Evolutionary conservation across 1,140 invertebrate genomes (phyloP), one percentile per base, ranked within the genome.

Genomic region (Caenorhabditis tropicalis): DNA sequence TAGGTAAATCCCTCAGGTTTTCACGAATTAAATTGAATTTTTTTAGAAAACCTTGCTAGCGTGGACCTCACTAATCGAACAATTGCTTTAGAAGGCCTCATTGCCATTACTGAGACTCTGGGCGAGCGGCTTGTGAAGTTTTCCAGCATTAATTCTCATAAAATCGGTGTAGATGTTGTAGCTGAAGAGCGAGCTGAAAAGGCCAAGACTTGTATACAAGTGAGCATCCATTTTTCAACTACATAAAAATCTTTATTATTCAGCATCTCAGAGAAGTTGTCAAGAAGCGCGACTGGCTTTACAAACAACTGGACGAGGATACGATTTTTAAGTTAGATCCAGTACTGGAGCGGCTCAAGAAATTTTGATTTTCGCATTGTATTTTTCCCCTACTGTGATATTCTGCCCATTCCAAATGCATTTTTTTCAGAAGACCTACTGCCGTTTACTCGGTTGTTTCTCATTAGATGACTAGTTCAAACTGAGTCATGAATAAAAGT

Each of bases 241-340:
- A 6, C 15, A 19, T n/a, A 6, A 0, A 51, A 51, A 51, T 51
- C n/a, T 51, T 1, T 19, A 51, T 4, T 21, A 43, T 74, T 46
- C 65, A 74, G 65, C 65, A 74, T 10, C 65, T 74, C 65, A 33
- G 65, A 16, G 21, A 39, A 31, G 2, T 74, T 33, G 65, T 74
- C 36, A 74, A 74, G 24, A 74, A 74, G 24, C 65, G 65, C n/a
- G 65, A 74, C 36, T 74, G 65, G 65, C 29, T 33, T 2, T 74
- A 74, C 29, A 74, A 74, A 43, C 65, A 74, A 24, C 65, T 74
- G 7, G 65, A 74, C 65, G 65, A 74, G 65, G 36, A 39, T 1
- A 43, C 36, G 29, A 74, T 74, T 24, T 24, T 74, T 9, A 74
- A 74, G 27, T 31, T 74, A 15, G 65, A 74, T n/a, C 36, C 36